Base-by-base conservation (phyloP, 2,888 invertebrate genomes). In the Coelopa pilipes region DNA sequence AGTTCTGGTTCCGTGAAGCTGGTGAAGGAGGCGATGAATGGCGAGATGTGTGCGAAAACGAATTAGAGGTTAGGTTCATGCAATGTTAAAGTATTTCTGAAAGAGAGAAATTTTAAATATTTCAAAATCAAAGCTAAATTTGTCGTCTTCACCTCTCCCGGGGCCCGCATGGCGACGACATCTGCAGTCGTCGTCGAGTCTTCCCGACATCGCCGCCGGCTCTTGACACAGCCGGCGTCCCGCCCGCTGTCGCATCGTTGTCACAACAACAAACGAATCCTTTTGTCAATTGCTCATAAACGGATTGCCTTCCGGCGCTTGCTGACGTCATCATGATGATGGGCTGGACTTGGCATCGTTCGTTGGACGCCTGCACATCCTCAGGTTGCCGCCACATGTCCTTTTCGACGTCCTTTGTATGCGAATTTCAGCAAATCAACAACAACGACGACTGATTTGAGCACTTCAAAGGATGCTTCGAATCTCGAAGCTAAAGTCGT, bases 231-330 rank as follows among this genome's bases (percentile, higher is more conserved):
- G 4, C 13, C 46, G 17, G 17, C 19, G 21, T 45, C 45, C 15
- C 19, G 1, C 13, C 21, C 21, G 17, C 24, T 19, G 46, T 21
- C 50, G 49, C 49, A 19, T 21, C 2, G 19, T 19, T 65, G 21
- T n/a, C 47, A 19, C 17, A 46, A 17, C 47, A 69, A 24, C 45
- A 70, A 70, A 71, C 70, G 75, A 74, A 73, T 76, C 74, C 73
- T 76, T 77, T 76, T 76, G 77, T 75, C 76, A 78, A 76, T 78
- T 77, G 59, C 70, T 74, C 70, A 77, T 76, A 78, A 78, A 76
- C 62, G 74, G 74, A 77, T 77, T 76, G 50, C 66, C 76, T 75
- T 75, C 34, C 70, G 74, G 74, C 77, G 73, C 70, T 63, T 70
- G 59, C 69, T 76, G 76, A 76, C 75, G 75, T 76, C 76, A 74